Evolutionary conservation across 2,888 invertebrate genomes (phyloP), one percentile per base, ranked within the genome.

Genomic region (Oscheius sp.): DNA sequence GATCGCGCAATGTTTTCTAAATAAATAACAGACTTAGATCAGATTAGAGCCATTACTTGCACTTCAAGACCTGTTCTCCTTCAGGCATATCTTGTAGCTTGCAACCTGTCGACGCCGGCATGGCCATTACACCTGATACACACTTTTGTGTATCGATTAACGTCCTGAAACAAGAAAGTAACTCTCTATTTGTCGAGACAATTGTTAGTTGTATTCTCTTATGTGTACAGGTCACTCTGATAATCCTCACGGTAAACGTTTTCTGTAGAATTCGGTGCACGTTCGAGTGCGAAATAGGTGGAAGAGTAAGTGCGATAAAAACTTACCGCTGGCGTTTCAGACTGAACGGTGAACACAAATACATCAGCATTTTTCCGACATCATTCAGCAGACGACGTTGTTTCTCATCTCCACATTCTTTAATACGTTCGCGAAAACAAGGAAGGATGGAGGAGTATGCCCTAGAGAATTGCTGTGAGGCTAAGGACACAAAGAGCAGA

Each of bases 331-430:
- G 83, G 44, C 81, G 67, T 36, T 74, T 66, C 51, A 82, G 51
- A 41, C 78, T 77, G 77, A 83, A 84, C 9, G 82, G 82, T 2
- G 83, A 81, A 59, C 85, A 85, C 14, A 85, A 56, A 64, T 82
- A 85, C 77, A 81, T 80, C n/a, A 85, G 68, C 50, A 82, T 81
- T 54, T 78, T 80, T n/a, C 80, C 77, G 6, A 85, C 83, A 68
- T 85, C 83, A 44, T 76, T 73, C 57, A 85, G 47, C 38, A 83
- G 69, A 30, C 81, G 57, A 44, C 74, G 67, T 56, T 86, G 85
- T 50, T 78, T 75, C 3, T 80, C 80, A 64, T 82, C 78, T 9
- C 85, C 85, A 72, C 85, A 85, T n/a, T 78, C 80, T 2, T 71
- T 61, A 20, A 85, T 75, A 33, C 75, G 75, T 26, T 80, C 81